These are phyloP conservation scores for Zhuqinia jingwanae DNA, from an alignment of 2,888 invertebrate species.

Conservation along the genomic window DNA sequence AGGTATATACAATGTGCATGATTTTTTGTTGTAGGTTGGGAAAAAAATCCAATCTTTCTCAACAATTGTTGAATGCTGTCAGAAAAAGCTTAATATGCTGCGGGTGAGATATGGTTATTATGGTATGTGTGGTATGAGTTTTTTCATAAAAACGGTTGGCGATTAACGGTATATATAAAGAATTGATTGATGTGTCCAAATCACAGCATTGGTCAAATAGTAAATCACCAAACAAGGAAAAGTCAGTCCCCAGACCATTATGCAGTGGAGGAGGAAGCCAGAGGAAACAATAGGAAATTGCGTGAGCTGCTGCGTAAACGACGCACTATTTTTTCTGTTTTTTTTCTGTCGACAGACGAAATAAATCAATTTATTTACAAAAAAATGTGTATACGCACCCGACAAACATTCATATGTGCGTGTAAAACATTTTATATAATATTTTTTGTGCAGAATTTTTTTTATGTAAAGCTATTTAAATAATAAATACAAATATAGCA, in stretches of 20 bases:
- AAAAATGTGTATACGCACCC: background rate
- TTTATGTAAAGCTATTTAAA: slow-evolving; percentile 14
- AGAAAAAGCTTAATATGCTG: no score
- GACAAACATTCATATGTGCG: background rate
- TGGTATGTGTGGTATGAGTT: background rate
- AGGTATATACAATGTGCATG: no score
- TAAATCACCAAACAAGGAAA: background rate
- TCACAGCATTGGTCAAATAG: background rate
- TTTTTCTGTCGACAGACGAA: slow-evolving; percentile 7
- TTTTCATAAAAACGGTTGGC: no score
- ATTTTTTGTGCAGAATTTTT: background rate
- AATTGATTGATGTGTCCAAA: slow-evolving; percentile 42
- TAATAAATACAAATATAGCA: slow-evolving; percentile 32
- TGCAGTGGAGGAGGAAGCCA: background rate
- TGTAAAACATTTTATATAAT: background rate
- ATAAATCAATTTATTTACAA: slow-evolving; percentile 45
- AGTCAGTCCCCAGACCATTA: background rate
- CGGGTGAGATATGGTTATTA: background rate
- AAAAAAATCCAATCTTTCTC: no score
- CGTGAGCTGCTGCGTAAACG: slow-evolving; percentile 34
- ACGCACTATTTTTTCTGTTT: background rate
- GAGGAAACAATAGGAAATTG: slow-evolving; percentile 36
- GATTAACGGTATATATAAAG: no score
- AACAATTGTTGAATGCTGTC: no score
- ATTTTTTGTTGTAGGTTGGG: no score